Base-by-base conservation (phyloP, 2,113 vertebrate genomes). In the Percina caprodes region DNA sequence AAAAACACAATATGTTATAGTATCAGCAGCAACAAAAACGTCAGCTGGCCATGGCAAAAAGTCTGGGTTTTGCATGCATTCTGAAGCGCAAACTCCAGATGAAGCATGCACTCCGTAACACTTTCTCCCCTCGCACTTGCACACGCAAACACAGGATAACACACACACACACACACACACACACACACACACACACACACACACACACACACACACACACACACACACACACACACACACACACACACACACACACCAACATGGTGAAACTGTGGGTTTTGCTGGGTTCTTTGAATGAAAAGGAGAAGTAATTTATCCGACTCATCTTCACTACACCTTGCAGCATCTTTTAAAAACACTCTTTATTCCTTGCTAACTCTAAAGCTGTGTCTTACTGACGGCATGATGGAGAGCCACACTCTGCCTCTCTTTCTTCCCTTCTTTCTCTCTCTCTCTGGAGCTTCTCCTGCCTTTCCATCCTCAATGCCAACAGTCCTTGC, bases 351-450 rank as follows among this genome's bases (percentile, higher is more conserved):
- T 89, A 91, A 89, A 91, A 92, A 88, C 80, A 83, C 83, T 86
- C 84, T 90, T 89, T 88, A 92, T 90, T 92, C 86, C 86, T 70
- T 21, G 73, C 78, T 81, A 88, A 91, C 61, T 54, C 84, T 83
- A 86, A 88, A 90, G 86, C 90, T 77, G 81, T 84, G 85, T 71
- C 86, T 91, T 49, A 45, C 86, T 95, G 95, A 95, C 94, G 95
- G 93, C 89, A 91, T 94, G 95, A 95, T 93, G 93, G 93, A 95
- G 88, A 90, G 92, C 88, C 90, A 86, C 69, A 78, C 79, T 84
- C 82, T 73, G 2, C 66, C 63, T 79, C 63, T 69, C 74, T 69
- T 66, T 69, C 54, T 84, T 55, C 14, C 15, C 13, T 54, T 45
- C 66, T 69, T 66, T 68, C 21, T 66, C 51, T 51, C 48, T 58